These are phyloP conservation scores for Formica exsecta DNA, from an alignment of 1,140 invertebrate genomes.

Conservation along the genomic window DNA sequence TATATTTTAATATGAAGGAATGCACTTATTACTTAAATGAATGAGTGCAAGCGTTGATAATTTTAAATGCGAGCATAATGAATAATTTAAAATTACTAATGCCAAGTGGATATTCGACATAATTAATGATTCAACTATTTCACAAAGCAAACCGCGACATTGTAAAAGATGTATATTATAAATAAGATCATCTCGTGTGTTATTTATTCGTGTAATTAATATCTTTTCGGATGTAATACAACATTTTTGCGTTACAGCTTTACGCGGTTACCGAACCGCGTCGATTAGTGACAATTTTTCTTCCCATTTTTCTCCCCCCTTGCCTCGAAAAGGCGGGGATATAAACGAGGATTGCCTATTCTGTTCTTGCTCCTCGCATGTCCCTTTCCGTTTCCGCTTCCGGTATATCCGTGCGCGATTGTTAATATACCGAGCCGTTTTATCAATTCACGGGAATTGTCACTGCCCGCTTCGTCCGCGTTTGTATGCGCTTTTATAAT, in stretches of 20 bases:
- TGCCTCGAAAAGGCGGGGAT: not conserved
- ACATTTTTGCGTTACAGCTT: not conserved
- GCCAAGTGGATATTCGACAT: conserved; percentile 11
- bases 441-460: conserved; percentile 61
- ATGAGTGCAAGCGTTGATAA: no score
- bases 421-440: conserved; percentile 51
- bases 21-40: no score
- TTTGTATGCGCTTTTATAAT: conserved; percentile 11
- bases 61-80: not conserved
- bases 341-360: not conserved
- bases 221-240: conserved; percentile 7
- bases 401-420: conserved; percentile 17
- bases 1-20: no score
- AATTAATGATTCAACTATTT: conserved; percentile 53
- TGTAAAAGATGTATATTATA: not conserved
- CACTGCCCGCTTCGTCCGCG: not conserved
- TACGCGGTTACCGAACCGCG: not conserved
- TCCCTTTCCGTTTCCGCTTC: conserved; percentile 49
- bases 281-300: conserved; percentile 36
- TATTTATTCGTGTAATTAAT: conserved; percentile 42
- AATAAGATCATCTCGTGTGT: not conserved
- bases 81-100: conserved; percentile 45
- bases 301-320: not conserved
- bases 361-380: not conserved
- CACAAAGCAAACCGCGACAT: not conserved